A percentile compares a stretch with the other conserved stretches of the same genome.
phyloP scores from a whole-genome alignment of 2,888 invertebrate genomes.

The Embidobia sp. region DNA sequence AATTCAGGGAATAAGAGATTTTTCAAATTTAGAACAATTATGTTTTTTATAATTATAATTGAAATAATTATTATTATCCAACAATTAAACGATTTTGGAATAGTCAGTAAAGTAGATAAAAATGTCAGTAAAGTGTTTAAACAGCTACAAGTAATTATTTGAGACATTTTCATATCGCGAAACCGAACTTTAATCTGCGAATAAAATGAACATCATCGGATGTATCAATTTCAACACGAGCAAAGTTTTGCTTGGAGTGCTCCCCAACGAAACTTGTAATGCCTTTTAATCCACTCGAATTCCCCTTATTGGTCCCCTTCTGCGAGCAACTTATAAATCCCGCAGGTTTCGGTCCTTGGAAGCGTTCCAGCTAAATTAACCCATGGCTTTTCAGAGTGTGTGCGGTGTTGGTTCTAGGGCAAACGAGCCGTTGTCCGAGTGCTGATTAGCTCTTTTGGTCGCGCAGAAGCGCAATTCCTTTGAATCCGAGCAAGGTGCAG shows the following conservation, averaged over 20 bases:
- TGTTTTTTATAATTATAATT: too few relatives aligned
- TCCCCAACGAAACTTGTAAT: background rate
- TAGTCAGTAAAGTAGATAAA: too few relatives aligned
- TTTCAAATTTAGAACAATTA: too few relatives aligned
- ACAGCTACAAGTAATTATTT: too few relatives aligned
- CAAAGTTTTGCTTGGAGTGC: background rate
- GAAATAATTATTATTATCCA: too few relatives aligned
- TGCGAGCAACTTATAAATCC: slow-evolving; percentile 3
- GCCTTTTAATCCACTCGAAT: slow-evolving; percentile 5
- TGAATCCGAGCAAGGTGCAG: slow-evolving; percentile 7
- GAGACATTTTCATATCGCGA: too few relatives aligned
- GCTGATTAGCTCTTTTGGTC: slow-evolving; percentile 35
- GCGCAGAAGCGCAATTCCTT: slow-evolving; percentile 16
- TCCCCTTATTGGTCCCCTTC: background rate
- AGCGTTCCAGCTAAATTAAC: slow-evolving; percentile 23
- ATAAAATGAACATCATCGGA: background rate
- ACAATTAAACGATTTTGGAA: too few relatives aligned
- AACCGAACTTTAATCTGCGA: background rate
- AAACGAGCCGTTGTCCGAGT: slow-evolving; percentile 13
- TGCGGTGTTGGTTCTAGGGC: background rate
- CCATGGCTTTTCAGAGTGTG: slow-evolving; percentile 1
- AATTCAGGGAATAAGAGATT: too few relatives aligned
- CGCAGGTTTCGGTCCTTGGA: slow-evolving; percentile 6
- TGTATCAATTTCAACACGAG: background rate
- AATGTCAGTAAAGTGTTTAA: too few relatives aligned